Evolutionary conservation across 2,113 vertebrate species (phyloP).

Genomic region (Bagarius yarrelli): DNA sequence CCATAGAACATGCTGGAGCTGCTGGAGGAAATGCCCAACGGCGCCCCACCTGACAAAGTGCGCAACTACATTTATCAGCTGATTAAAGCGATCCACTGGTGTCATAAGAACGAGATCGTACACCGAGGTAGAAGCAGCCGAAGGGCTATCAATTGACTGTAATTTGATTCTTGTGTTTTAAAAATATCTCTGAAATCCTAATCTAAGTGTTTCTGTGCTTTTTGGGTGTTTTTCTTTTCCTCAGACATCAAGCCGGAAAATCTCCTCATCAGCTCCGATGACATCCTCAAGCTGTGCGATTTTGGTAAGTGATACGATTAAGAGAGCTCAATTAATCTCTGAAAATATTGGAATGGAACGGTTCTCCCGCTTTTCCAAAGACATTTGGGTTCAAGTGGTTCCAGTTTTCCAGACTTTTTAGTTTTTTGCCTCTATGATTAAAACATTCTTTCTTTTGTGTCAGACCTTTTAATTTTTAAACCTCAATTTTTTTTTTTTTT

Average conservation of each 20-base stretch:
- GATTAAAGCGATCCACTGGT: constrained; percentile 99
- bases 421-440: too few relatives aligned
- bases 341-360: too few relatives aligned
- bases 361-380: too few relatives aligned
- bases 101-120: constrained; percentile 98
- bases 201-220: neutral
- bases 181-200: neutral
- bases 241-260: constrained; percentile 99
- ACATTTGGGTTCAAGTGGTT: too few relatives aligned
- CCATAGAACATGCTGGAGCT: constrained; percentile 97
- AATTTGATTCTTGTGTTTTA: neutral
- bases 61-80: constrained; percentile 98
- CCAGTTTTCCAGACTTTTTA: too few relatives aligned
- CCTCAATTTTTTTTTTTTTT: too few relatives aligned
- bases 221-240: neutral
- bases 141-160: neutral
- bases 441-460: too few relatives aligned
- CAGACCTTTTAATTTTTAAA: too few relatives aligned
- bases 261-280: constrained; percentile 95
- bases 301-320: constrained; percentile 82
- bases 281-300: constrained; percentile 95
- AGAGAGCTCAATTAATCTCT: neutral
- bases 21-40: constrained; percentile 96
- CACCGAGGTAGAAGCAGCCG: constrained; percentile 83
- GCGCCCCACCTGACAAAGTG: constrained; percentile 93